Evolutionary conservation across 2,797 vertebrate genomes (phyloP), one percentile per base, ranked within the genome.

Genomic region (Ciconia nigra): DNA sequence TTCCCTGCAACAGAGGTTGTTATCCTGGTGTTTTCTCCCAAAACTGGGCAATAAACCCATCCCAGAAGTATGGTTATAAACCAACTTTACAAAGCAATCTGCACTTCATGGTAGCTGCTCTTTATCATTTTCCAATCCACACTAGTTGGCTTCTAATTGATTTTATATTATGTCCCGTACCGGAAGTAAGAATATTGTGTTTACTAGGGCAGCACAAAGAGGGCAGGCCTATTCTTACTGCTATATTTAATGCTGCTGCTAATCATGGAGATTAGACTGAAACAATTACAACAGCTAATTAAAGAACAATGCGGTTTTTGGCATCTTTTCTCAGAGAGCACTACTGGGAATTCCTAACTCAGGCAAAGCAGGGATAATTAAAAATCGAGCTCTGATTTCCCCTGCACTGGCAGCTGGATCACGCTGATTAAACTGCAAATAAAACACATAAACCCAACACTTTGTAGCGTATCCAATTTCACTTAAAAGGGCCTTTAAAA

Each of bases 231-330:
- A 96, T 98, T 98, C 98, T 98, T 98, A 96, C 93, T 97, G 97
- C 98, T 98, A 98, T 98, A 98, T 98, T 98, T 98, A 98, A 98
- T 98, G 98, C 96, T 97, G 97, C 97, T 97, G 98, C 98, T 98
- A 98, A 98, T 98, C 98, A 98, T 35, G 91, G 97, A 98, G 98
- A 98, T 98, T 98, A 98, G 98, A 97, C 98, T 96, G 97, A 98
- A 98, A 98, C 98, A 98, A 98, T 98, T 98, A 98, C 98, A 98
- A 97, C 96, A 97, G 98, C 98, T 98, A 98, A 98, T 98, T 98
- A 98, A 98, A 98, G 98, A 98, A 98, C 98, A 98, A 98, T 98
- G 98, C 78, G 88, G 95, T 96, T 98, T 98, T 98, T 98, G 98
- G 98, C 98, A 98, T 98, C 97, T 98, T 97, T 95, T 86, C 49